A percentile compares a stretch with the other conserved stretches of the same genome.
phyloP scores from a whole-genome alignment of 2,113 vertebrate species.

The Cyanocitta stelleri region DNA sequence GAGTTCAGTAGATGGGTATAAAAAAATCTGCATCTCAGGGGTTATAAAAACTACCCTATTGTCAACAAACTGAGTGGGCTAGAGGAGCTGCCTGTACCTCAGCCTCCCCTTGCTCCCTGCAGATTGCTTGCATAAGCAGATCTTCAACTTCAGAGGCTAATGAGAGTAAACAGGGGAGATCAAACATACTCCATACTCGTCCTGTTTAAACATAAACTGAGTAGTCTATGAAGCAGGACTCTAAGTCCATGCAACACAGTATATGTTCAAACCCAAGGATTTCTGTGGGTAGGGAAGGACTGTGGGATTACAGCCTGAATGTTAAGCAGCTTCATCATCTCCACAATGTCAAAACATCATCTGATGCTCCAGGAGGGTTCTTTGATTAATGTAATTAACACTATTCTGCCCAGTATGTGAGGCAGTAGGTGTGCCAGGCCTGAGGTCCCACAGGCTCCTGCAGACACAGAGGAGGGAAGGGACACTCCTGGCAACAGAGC shows the following conservation, averaged over 20 bases:
- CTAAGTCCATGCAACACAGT: not conserved
- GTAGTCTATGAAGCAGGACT: not conserved
- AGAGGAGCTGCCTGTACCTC: not conserved
- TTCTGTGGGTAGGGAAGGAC: not conserved
- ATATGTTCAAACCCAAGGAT: not conserved
- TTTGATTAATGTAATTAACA: not conserved
- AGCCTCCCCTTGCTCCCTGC: not conserved
- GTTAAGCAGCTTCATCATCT: not conserved
- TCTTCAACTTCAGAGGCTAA: not conserved
- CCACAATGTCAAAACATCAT: not conserved
- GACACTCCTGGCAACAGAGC: rapidly evolving
- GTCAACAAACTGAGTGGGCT: not conserved
- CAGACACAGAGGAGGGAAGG: not conserved
- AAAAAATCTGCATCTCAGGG: not conserved
- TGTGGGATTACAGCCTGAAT: not conserved
- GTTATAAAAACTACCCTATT: not conserved
- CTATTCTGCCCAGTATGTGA: not conserved
- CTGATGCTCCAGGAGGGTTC: not conserved
- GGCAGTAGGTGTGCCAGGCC: not conserved
- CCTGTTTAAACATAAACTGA: not conserved
- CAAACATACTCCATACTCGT: not conserved
- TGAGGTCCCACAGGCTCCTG: not conserved
- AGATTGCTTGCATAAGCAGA: not conserved
- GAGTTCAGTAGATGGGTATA: not conserved
- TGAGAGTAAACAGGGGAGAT: not conserved